Conservation (phyloP, 2,797 vertebrate genomes). For the Fundulus diaphanus region DNA sequence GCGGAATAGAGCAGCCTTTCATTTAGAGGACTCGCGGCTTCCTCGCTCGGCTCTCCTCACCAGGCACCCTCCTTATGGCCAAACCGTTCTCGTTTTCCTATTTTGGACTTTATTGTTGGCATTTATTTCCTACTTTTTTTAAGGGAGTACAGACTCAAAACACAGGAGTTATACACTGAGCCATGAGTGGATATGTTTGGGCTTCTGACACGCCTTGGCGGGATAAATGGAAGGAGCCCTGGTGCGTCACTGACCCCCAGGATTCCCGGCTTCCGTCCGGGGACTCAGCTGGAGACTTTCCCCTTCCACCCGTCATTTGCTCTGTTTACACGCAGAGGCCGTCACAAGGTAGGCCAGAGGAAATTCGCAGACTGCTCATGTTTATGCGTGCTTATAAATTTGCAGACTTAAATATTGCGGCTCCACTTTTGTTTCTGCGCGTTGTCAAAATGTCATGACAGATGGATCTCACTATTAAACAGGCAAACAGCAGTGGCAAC, state of each 20-base stretch:
- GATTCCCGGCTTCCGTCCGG: slow-evolving; percentile 46
- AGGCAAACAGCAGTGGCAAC: too few relatives aligned
- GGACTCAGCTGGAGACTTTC: slow-evolving; percentile 74
- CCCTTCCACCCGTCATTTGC: slow-evolving; percentile 55
- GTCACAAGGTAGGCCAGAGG: slow-evolving; percentile 65
- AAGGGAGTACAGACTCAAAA: slow-evolving; percentile 15
- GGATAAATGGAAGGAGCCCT: slow-evolving; percentile 76
- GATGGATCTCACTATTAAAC: background rate
- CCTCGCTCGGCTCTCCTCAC: slow-evolving; percentile 82
- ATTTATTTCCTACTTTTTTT: background rate
- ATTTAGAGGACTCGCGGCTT: slow-evolving; percentile 86
- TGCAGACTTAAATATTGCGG: too few relatives aligned
- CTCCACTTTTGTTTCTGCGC: background rate
- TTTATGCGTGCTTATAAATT: background rate
- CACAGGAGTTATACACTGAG: slow-evolving; percentile 52
- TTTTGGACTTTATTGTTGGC: slow-evolving; percentile 8
- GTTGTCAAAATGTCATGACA: background rate
- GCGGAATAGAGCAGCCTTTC: slow-evolving; percentile 93
- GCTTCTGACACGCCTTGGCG: slow-evolving; percentile 73
- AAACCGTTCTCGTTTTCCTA: slow-evolving; percentile 50
- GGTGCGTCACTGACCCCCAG: slow-evolving; percentile 77
- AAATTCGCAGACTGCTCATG: background rate
- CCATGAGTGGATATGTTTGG: slow-evolving; percentile 63
- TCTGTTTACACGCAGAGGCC: slow-evolving; percentile 38
- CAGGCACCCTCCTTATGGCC: slow-evolving; percentile 29